A percentile compares a stretch with the other conserved stretches of the same genome.
Conservation (phyloP, 1,140 invertebrate genomes). For the Cydia fagiglandana region DNA sequence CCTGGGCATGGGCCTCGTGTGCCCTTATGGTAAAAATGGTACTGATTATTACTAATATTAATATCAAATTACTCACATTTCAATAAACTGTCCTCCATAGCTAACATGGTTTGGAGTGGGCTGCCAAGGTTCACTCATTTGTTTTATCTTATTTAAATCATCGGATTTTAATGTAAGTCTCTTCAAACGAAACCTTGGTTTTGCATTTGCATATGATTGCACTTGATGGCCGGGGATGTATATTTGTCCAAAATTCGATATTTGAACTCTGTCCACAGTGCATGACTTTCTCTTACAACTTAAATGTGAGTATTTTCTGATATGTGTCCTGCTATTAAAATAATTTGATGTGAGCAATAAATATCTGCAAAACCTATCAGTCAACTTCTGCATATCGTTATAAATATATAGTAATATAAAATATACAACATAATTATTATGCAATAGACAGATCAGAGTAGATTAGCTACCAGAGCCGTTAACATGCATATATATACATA, state of each 20-base stretch:
- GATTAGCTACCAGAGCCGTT: conserved; percentile 34
- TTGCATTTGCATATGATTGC: conserved; percentile 48
- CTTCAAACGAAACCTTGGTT: conserved; percentile 52
- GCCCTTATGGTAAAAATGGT: too few relatives aligned
- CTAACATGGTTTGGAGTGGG: conserved; percentile 52
- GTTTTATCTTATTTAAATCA: conserved; percentile 45
- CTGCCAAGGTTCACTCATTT: conserved; percentile 62
- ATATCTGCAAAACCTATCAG: conserved; percentile 73
- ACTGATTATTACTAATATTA: neutral
- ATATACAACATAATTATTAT: conserved; percentile 33
- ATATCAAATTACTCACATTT: conserved; percentile 51
- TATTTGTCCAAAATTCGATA: conserved; percentile 39
- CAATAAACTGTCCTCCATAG: conserved; percentile 52
- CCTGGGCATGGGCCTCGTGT: too few relatives aligned
- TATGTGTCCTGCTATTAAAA: conserved; percentile 53
- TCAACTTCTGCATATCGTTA: conserved; percentile 75
- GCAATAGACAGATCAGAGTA: conserved; percentile 34
- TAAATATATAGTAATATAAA: conserved; percentile 44
- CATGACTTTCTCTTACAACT: conserved; percentile 59
- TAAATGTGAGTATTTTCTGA: conserved; percentile 52
- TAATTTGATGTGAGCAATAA: conserved; percentile 62
- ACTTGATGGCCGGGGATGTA: conserved; percentile 43
- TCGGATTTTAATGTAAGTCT: conserved; percentile 47
- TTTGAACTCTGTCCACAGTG: conserved; percentile 43
- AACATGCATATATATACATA: conserved; percentile 37